Evolutionary conservation across 1,140 invertebrate species (phyloP).

Genomic region (Nautilus pompilius): DNA sequence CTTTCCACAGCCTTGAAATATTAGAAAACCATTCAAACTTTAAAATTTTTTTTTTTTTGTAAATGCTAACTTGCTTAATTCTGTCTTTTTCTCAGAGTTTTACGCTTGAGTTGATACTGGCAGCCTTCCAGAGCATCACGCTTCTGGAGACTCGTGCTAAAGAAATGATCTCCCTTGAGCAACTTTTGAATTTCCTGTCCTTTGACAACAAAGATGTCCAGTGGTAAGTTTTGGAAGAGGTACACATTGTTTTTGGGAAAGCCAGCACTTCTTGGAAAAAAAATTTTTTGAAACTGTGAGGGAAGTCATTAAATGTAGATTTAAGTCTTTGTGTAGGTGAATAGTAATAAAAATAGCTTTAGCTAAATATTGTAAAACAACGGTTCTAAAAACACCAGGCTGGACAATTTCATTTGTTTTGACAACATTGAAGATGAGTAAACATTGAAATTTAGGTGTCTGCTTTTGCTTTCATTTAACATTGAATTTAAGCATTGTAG

Average conservation of each 20-base stretch:
- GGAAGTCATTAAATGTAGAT: neutral
- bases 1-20: constrained; percentile 3
- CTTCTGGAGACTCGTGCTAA: constrained; percentile 8
- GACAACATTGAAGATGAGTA: too few species aligned
- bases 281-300: neutral
- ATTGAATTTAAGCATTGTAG: too few species aligned
- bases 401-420: too few species aligned
- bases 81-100: neutral
- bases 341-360: neutral
- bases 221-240: constrained; percentile 7
- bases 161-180: constrained; percentile 6
- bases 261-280: neutral
- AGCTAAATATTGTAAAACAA: neutral
- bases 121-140: constrained; percentile 14
- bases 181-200: constrained; percentile 13
- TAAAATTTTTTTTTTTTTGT: neutral
- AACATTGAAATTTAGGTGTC: too few species aligned
- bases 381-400: too few species aligned
- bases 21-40: neutral
- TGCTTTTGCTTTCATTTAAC: too few species aligned
- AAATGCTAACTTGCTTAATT: neutral
- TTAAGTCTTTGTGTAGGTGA: neutral
- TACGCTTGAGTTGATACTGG: constrained; percentile 1
- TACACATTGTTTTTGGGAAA: neutral
- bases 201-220: constrained; percentile 14